Percentiles rank a stretch among this genome's conserved stretches.
phyloP scores from a whole-genome alignment of 2,113 vertebrate genomes.

The Dasyurus viverrinus region DNA sequence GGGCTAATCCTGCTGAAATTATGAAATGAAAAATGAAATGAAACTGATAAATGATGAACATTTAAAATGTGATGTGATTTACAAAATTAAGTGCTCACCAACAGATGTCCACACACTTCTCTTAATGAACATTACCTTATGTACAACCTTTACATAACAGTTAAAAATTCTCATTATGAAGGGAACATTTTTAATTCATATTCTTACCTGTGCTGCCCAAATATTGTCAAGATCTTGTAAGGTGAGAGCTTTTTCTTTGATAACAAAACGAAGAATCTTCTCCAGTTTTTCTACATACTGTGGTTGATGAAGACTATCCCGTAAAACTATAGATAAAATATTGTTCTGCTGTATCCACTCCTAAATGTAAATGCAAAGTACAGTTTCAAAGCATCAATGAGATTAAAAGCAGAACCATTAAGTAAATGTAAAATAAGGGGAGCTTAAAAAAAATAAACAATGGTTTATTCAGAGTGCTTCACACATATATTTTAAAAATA shows the following conservation, averaged over 20 bases:
- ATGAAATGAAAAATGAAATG: background rate
- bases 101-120: background rate
- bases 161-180: background rate
- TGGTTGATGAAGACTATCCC: slow-evolving; percentile 98
- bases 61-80: background rate
- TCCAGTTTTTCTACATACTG: slow-evolving; percentile 99
- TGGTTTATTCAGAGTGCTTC: background rate
- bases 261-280: slow-evolving; percentile 99
- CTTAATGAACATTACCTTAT: background rate
- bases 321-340: slow-evolving; percentile 97
- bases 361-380: slow-evolving; percentile 81
- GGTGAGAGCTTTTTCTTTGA: slow-evolving; percentile 99
- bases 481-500: no score
- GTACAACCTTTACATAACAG: slow-evolving; percentile 13
- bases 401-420: background rate
- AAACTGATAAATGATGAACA: background rate
- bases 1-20: background rate
- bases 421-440: background rate
- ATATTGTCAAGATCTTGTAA: slow-evolving; percentile 99
- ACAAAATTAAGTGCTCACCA: background rate
- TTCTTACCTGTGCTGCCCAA: slow-evolving; percentile 98
- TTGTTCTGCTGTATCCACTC: slow-evolving; percentile 99
- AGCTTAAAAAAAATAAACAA: background rate
- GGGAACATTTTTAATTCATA: slow-evolving; percentile 21
- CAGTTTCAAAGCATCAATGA: slow-evolving; percentile 3